Evolutionary conservation across 1,140 invertebrate species (phyloP).

Genomic region (Drosophila watanabei): DNA sequence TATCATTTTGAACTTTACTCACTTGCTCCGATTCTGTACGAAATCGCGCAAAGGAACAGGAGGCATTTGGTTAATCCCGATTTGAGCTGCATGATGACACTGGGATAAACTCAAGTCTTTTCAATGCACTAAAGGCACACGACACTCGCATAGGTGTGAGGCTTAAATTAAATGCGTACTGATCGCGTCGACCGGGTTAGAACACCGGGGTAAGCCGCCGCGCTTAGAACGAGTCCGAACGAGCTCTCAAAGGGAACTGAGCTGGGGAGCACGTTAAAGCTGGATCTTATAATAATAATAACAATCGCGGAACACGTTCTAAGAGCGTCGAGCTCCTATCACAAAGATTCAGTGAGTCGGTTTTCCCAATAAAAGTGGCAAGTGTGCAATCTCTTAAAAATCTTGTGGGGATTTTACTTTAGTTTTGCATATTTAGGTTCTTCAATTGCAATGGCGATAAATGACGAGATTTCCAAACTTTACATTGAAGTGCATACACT

Average conservation of each 20-base stretch:
- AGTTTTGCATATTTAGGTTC: background rate
- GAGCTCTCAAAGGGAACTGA: conserved; percentile 52
- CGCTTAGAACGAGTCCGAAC: conserved; percentile 25
- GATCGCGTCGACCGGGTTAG: background rate
- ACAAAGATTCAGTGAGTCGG: background rate
- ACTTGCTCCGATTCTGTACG: conserved; percentile 41
- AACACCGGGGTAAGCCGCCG: conserved; percentile 9
- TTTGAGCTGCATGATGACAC: conserved; percentile 23
- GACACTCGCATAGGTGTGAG: conserved; percentile 17
- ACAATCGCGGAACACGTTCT: conserved; percentile 35
- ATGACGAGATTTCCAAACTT: too few species aligned
- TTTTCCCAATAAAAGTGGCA: background rate
- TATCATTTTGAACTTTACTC: conserved; percentile 67
- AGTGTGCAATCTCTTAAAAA: background rate
- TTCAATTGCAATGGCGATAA: background rate
- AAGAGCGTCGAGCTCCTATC: conserved; percentile 10
- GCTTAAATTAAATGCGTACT: conserved; percentile 15
- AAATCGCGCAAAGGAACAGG: conserved; percentile 27
- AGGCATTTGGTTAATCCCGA: conserved; percentile 8
- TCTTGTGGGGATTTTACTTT: background rate
- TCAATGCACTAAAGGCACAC: conserved; percentile 1
- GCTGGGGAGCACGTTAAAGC: background rate
- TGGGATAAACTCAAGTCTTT: background rate
- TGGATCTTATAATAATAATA: conserved; percentile 8
- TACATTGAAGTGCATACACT: background rate